Evolutionary conservation across 2,888 invertebrate genomes (phyloP), one percentile per base, ranked within the genome.

Genomic region (Agrotis exclamationis): DNA sequence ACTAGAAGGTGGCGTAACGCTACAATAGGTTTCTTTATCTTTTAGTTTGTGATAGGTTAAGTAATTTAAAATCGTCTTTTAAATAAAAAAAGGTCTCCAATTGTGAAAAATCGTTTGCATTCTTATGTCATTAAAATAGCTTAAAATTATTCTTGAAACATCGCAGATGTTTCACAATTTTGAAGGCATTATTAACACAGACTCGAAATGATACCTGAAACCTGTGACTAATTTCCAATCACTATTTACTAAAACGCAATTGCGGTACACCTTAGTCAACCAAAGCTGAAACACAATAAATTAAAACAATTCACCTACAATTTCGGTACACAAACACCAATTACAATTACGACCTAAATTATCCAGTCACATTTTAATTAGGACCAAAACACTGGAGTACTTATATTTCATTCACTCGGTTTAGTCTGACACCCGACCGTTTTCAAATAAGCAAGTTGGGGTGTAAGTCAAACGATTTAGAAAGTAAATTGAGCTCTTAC

Each of bases 351-450:
- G 68, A 22, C 28, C 54, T 44, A 75, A 79, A 62, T 70, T 54
- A 65, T 69, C 53, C 59, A 45, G 58, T 50, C 50, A 54, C 67
- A 59, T 63, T 74, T 72, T 66, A 79, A 84, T 84, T 73, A 71
- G 64, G 56, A 64, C 44, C 48, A 11, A 64, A 60, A 63, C 54
- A 58, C 64, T 44, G 51, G 48, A 63, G 57, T 63, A 69, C 63
- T 70, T 76, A 70, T 79, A 82, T 80, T 67, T 81, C 60, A 83
- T 83, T 83, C 65, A 71, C 45, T 54, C 47, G 60, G 72, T 76
- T 66, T 76, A 71, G 70, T 73, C 75, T 70, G 68, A 77, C 78
- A 82, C 76, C 59, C 74, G 44, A 57, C 56, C 66, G 64, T 75
- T 71, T 74, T 78, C 77, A 82, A 83, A 80, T 79, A 80, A 83